Percentiles rank a stretch among this genome's conserved stretches.
Evolutionary conservation across 1,140 invertebrate genomes (phyloP).

Genomic region (Alviniconcha marisindica): DNA sequence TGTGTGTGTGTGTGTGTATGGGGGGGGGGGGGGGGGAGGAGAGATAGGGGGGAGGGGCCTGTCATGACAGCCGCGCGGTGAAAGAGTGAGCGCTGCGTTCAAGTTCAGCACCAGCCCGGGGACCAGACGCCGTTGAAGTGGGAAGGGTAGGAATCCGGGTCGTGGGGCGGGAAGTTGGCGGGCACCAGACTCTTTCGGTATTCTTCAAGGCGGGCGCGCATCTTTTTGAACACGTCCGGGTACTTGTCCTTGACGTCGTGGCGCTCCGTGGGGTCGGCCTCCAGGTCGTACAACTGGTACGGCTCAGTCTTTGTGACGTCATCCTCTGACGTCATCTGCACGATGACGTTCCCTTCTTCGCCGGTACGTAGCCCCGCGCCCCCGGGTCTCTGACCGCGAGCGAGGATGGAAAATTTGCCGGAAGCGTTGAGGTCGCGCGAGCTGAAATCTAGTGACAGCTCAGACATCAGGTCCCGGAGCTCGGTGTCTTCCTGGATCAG

Average conservation of each 20-base stretch:
- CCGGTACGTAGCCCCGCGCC: no score
- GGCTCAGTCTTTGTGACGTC: neutral
- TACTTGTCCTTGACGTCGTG: constrained; percentile 45
- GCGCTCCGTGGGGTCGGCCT: constrained; percentile 55
- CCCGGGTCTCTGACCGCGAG: neutral
- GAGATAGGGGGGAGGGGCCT: no score
- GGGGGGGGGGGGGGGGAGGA: no score
- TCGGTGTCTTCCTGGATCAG: no score
- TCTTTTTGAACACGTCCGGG: constrained; percentile 42
- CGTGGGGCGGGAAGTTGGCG: constrained; percentile 47
- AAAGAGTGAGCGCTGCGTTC: neutral
- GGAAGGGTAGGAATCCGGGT: constrained; percentile 44
- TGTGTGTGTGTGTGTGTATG: no score
- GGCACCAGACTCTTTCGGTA: constrained; percentile 47
- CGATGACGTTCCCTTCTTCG: neutral
- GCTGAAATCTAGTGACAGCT: no score
- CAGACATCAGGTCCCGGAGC: no score
- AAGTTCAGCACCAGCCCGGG: constrained; percentile 57
- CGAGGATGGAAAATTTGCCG: neutral
- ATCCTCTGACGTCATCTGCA: neutral
- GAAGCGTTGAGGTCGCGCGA: no score
- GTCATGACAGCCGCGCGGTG: no score
- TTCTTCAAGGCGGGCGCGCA: constrained; percentile 44
- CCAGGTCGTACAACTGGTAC: constrained; percentile 40
- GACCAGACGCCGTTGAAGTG: constrained; percentile 50